These are phyloP conservation scores for Myotis daubentonii DNA, from an alignment of 2,797 vertebrate species.

Conservation along the genomic window DNA sequence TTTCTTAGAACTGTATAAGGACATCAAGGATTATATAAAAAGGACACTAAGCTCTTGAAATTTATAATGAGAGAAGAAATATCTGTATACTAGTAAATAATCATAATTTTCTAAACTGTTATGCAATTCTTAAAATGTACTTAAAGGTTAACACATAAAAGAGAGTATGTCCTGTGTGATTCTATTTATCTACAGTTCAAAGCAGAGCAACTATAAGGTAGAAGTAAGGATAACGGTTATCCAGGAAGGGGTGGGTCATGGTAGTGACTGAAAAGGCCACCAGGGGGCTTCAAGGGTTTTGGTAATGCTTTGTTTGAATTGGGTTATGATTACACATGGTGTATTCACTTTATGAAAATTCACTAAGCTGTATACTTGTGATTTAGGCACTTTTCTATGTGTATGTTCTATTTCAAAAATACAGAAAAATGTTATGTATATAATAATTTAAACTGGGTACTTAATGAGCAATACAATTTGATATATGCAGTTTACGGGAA, in stretches of 20 bases:
- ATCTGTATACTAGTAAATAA: not conserved
- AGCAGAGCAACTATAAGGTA: not conserved
- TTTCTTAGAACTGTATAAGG: not conserved
- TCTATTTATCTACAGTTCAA: conserved; percentile 19
- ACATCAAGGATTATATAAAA: not conserved
- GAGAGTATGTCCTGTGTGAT: not conserved
- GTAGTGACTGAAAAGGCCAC: not conserved
- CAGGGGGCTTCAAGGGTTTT: not conserved
- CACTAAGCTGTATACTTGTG: not conserved
- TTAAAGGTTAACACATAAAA: conserved; percentile 13
- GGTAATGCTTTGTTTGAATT: not conserved
- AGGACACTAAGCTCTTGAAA: not conserved
- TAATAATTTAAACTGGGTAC: conserved; percentile 11
- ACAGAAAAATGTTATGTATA: not conserved
- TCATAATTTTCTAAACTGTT: conserved; percentile 2
- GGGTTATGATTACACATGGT: not conserved
- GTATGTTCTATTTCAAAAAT: not conserved
- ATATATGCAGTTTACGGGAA: not conserved
- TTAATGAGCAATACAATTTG: conserved; percentile 18
- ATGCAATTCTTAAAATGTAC: conserved; percentile 46
- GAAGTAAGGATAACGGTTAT: not conserved
- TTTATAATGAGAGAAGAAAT: conserved; percentile 17
- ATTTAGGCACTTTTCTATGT: not conserved
- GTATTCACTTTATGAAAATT: not conserved
- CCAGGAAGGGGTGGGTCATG: not conserved